A percentile compares a stretch with the other conserved stretches of the same genome.
These are phyloP conservation scores for Premnoplex brunnescens DNA, from an alignment of 2,797 vertebrate species.

Conservation along the genomic window DNA sequence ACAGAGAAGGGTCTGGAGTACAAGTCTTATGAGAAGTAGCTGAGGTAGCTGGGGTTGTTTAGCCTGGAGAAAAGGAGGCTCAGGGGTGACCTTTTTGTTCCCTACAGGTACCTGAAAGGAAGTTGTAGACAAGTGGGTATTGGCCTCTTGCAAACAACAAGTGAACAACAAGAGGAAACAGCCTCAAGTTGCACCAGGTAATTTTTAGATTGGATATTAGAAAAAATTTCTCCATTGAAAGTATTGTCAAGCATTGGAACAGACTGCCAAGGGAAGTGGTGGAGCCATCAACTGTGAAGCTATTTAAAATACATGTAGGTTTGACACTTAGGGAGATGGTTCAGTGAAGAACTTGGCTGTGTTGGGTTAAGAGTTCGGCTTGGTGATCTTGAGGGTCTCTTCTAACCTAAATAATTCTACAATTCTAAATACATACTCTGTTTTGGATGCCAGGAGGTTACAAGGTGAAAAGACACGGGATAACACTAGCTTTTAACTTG, in stretches of 20 bases:
- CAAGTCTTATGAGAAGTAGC: rapidly evolving
- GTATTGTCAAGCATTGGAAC: not conserved
- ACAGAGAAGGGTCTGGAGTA: not conserved
- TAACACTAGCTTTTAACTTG: not conserved
- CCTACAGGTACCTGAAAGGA: not conserved
- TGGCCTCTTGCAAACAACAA: rapidly evolving
- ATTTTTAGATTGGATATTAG: not conserved
- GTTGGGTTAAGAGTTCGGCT: not conserved
- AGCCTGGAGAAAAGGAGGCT: not conserved
- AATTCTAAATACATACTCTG: not conserved
- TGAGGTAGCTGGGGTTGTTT: not conserved
- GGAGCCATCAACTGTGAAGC: not conserved
- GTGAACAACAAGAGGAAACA: not conserved
- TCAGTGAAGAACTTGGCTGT: not conserved
- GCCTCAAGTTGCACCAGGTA: not conserved
- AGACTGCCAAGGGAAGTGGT: not conserved
- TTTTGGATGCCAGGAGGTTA: not conserved
- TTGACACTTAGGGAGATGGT: not conserved
- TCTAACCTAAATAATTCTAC: not conserved
- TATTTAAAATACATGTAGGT: not conserved
- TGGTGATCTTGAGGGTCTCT: not conserved
- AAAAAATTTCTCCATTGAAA: not conserved
- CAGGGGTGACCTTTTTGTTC: not conserved
- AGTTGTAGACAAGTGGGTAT: rapidly evolving
- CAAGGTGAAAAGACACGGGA: not conserved